A percentile compares a stretch with the other conserved stretches of the same genome.
phyloP scores from a whole-genome alignment of 2,797 vertebrate species.

The Notolepis coatsorum region DNA sequence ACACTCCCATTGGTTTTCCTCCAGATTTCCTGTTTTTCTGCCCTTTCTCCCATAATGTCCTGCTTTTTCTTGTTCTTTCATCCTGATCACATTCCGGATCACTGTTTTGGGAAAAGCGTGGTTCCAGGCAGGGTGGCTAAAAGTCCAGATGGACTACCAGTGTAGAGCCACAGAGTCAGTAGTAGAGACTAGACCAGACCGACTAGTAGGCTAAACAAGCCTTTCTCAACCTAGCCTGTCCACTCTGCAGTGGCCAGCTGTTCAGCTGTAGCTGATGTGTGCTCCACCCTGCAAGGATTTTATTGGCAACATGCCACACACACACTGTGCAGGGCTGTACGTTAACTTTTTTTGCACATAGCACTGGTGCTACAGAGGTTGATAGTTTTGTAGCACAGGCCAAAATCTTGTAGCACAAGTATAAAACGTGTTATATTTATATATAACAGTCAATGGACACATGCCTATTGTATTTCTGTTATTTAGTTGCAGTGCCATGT shows the following conservation, averaged over 20 bases:
- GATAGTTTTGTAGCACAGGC: too few species aligned
- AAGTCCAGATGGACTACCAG: slow-evolving; percentile 20
- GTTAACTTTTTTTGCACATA: too few species aligned
- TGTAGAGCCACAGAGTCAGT: slow-evolving; percentile 60
- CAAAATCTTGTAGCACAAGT: too few species aligned
- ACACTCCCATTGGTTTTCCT: background rate
- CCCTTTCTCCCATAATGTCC: slow-evolving; percentile 26
- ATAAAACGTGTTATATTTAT: too few species aligned
- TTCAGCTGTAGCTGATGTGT: slow-evolving; percentile 71
- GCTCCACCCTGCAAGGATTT: slow-evolving; percentile 74
- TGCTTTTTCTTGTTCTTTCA: slow-evolving; percentile 29
- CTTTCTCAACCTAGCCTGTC: slow-evolving; percentile 48
- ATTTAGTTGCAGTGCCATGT: too few species aligned
- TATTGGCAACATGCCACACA: slow-evolving; percentile 66
- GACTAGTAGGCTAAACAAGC: too few species aligned
- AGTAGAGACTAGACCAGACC: slow-evolving; percentile 54
- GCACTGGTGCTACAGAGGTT: too few species aligned
- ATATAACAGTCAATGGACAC: too few species aligned
- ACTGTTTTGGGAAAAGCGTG: slow-evolving; percentile 41
- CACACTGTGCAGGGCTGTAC: too few species aligned
- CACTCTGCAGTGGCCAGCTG: slow-evolving; percentile 70
- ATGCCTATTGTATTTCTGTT: too few species aligned
- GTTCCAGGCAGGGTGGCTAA: slow-evolving; percentile 5
- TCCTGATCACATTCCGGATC: slow-evolving; percentile 14
- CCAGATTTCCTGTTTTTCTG: slow-evolving; percentile 26